Evolutionary conservation across 2,113 vertebrate species (phyloP), one percentile per base, ranked within the genome.

Genomic region (Eonycteris spelaea): DNA sequence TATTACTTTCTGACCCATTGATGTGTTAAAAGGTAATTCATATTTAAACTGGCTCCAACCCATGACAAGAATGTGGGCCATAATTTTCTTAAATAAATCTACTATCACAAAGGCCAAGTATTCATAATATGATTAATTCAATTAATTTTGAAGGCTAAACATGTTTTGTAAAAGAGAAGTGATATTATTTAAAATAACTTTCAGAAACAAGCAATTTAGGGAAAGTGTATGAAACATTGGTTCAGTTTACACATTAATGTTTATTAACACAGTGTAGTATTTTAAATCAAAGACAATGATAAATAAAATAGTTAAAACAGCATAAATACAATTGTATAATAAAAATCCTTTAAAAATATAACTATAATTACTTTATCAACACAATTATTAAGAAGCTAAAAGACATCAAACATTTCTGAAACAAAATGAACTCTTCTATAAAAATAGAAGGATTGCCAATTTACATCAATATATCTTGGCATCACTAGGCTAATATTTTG

Each of bases 1-100:
- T 94, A 79, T 77, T 92, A 5, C 2, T 96, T 95, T 98, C 73
- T 95, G 86, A 96, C 11, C 30, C 15, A 96, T 16, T 88, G 51
- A 79, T 30, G 55, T 63, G 33, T 88, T 51, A 14, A 43, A 96
- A 92, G 97, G 86, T 70, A 85, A 86, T 80, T 96, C 9, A 77
- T 59, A 67, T 87, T 91, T 91, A 55, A 87, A 38, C 6, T 91
- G 13, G 7, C 2, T 78, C 57, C 43, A 92, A 67, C 0, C 80
- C 96, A 28, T 12, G 9, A 35, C 7, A 33, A 45, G 6, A 91
- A 53, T 24, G 53, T 96, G n/a, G 53, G 78, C 14, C 45, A 48
- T 90, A 71, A 90, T 78, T 86, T 71, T 91, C 93, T 70, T 91
- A 82, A 96, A 95, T 88, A 71, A 55, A 59, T 63, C 1, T 0